These are phyloP conservation scores for Pandion haliaetus DNA, from an alignment of 2,113 vertebrate species.

Conservation along the genomic window DNA sequence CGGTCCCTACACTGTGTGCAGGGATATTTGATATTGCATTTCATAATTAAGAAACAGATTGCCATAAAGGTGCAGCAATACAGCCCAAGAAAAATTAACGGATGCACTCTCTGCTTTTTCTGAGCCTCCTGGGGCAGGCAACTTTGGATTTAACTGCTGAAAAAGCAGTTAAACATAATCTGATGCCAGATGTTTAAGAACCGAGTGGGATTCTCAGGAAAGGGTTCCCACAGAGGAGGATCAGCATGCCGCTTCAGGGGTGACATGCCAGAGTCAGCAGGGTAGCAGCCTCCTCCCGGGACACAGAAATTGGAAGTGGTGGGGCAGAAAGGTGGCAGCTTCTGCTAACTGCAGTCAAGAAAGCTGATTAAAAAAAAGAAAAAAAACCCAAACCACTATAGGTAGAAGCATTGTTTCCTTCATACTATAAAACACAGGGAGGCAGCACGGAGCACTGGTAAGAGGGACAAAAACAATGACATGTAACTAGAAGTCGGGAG, in stretches of 20 bases:
- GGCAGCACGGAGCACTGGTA: not conserved
- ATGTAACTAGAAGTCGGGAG: not conserved
- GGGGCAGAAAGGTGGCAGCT: not conserved
- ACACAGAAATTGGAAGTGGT: accelerated
- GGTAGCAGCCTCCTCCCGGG: not conserved
- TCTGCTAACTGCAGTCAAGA: not conserved
- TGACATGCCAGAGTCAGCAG: not conserved
- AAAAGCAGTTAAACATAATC: not conserved
- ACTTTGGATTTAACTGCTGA: not conserved
- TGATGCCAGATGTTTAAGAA: not conserved
- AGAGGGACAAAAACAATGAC: not conserved
- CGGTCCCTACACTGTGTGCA: accelerated
- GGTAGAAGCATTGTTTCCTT: not conserved
- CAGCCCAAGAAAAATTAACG: not conserved
- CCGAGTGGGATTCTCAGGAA: not conserved
- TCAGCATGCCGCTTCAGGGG: not conserved
- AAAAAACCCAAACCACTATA: not conserved
- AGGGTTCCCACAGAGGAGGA: not conserved
- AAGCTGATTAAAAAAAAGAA: accelerated
- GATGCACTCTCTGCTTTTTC: not conserved
- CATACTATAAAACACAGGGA: not conserved
- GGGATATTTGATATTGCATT: not conserved
- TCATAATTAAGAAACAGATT: not conserved
- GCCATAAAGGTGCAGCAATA: not conserved
- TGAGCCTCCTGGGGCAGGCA: not conserved